Percentiles rank a stretch among this genome's conserved stretches.
phyloP scores from a whole-genome alignment of 2,797 vertebrate species.

The Okamejei kenojei region DNA sequence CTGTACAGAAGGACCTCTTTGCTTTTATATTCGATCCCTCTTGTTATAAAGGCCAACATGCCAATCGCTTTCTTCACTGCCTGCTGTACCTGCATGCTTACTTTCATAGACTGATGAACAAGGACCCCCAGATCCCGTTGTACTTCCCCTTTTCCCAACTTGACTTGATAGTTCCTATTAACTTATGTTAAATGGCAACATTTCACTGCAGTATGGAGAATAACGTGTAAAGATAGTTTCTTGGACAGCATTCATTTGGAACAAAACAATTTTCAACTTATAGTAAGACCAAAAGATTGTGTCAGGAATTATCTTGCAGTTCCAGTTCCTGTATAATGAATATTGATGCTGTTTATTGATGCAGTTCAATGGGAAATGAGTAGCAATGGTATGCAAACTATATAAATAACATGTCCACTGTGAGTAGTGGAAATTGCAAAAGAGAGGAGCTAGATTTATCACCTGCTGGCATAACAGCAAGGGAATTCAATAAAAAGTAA shows the following conservation, averaged over 20 bases:
- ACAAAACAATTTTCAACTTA: background rate
- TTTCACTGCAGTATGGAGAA: background rate
- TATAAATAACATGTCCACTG: background rate
- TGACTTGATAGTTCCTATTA: background rate
- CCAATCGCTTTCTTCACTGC: too few species aligned
- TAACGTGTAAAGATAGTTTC: background rate
- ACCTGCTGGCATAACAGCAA: background rate
- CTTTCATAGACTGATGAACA: too few species aligned
- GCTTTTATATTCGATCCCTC: too few species aligned
- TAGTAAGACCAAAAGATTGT: background rate
- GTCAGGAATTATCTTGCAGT: too few species aligned
- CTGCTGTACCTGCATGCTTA: too few species aligned
- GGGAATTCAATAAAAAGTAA: background rate
- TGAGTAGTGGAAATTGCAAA: conserved; percentile 2
- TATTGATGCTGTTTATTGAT: background rate
- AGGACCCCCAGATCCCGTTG: too few species aligned
- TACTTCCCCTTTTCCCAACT: too few species aligned
- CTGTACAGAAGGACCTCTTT: too few species aligned
- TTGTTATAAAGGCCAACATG: too few species aligned
- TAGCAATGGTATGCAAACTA: background rate
- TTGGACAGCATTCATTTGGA: background rate
- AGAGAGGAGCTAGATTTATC: conserved; percentile 28
- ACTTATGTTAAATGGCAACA: background rate
- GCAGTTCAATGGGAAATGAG: background rate
- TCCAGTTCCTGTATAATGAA: background rate